Evolutionary conservation across 2,113 vertebrate species (phyloP), one percentile per base, ranked within the genome.

Genomic region (Cochlearius cochlearius): DNA sequence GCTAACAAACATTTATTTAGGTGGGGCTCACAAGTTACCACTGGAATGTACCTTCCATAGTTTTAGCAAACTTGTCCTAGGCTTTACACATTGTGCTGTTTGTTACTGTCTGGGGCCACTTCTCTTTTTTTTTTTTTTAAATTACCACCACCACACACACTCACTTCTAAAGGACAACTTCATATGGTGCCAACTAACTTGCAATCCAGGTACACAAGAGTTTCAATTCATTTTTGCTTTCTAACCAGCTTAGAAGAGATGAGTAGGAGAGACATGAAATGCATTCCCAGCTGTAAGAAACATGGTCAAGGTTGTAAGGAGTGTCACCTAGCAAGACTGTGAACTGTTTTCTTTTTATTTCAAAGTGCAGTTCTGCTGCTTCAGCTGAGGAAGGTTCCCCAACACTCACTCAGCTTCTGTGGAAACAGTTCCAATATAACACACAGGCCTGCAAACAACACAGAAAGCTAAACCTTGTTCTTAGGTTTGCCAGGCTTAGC

Each of bases 91-190:
- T 63, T 45, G 19, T 50, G 38, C 13, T 68, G 5, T 49, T 84
- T 43, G 18, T 41, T 63, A 20, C 15, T 64, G 9, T 49, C 4
- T 4, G 15, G 11, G 7, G 15, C 0, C 0, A 14, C 25, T 38
- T 39, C 38, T 60, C 36, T 56, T 60, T 60, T 62, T 59, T 39
- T 62, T 60, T 60, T 56, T 60, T 60, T 62, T 59, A 10, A 62
- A 39, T 36, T 50, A 50, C 5, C 13, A 41, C 12, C 41, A 41
- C 41, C 41, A 41, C 41, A 41, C 41, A 41, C 41, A 13, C 41
- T 14, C 41, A 4, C 26, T 66, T 71, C 34, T 67, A 59, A 91
- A 53, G 38, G 34, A 77, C 10, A 60, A 4, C 8, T 39, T 60
- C 15, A 20, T 8, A 4, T 15, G 9, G 9, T 67, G 17, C 45